Evolutionary conservation across 1,140 invertebrate species (phyloP).

Genomic region (Drosophila novamexicana): DNA sequence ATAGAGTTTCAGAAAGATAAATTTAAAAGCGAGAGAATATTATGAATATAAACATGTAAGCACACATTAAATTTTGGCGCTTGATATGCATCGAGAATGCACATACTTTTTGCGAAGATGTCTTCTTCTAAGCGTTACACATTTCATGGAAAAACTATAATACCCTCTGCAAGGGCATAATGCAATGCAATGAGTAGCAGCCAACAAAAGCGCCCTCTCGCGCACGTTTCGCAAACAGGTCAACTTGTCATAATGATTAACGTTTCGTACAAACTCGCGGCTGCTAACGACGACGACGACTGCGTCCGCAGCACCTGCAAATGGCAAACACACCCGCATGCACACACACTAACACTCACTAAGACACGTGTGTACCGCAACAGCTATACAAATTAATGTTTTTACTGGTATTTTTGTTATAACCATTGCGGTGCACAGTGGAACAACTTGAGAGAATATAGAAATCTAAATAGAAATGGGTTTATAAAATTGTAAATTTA

Average conservation of each 20-base stretch:
- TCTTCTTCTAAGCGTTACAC: too few species aligned
- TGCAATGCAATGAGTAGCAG: conserved; percentile 10
- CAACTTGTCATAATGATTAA: conserved; percentile 79
- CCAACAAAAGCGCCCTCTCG: conserved; percentile 32
- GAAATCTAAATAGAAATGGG: conserved; percentile 4
- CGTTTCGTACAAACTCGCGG: conserved; percentile 61
- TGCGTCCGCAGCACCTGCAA: conserved; percentile 55
- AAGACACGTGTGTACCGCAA: conserved; percentile 14
- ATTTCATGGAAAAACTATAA: too few species aligned
- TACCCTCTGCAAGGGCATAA: not conserved
- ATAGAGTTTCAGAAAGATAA: too few species aligned
- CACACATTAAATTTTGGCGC: too few species aligned
- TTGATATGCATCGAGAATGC: too few species aligned
- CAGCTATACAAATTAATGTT: conserved; percentile 61
- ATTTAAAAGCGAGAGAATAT: too few species aligned
- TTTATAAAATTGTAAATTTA: too few species aligned
- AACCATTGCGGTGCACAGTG: conserved; percentile 35
- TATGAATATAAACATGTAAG: too few species aligned
- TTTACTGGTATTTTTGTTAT: conserved; percentile 68
- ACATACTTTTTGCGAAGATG: too few species aligned
- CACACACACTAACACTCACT: not conserved
- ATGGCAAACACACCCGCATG: conserved; percentile 37
- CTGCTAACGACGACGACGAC: conserved; percentile 42
- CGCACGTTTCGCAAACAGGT: conserved; percentile 65
- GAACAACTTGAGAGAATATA: not conserved